These are phyloP conservation scores for Ascidia mentula DNA, from an alignment of 23 tunicate species.

Conservation along the genomic window DNA sequence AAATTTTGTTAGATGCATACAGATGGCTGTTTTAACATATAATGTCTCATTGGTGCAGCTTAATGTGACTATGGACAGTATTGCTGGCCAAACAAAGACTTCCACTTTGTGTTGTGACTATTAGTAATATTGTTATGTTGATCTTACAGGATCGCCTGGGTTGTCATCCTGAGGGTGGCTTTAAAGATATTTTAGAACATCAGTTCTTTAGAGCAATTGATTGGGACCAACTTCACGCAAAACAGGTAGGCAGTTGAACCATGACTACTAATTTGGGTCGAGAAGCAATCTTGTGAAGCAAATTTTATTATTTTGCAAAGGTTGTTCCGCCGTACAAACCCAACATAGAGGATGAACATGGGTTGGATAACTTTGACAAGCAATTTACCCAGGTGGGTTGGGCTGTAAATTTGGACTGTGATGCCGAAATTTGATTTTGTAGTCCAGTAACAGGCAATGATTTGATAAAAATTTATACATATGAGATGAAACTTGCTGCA, in stretches of 20 bases:
- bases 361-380: slow-evolving; percentile 95
- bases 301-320: slow-evolving; percentile 12
- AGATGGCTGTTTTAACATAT: neutral
- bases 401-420: neutral
- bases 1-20: too few species aligned
- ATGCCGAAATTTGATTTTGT: neutral
- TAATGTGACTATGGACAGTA: too few species aligned
- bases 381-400: slow-evolving; percentile 89
- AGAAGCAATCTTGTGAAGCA: too few species aligned
- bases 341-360: slow-evolving; percentile 81
- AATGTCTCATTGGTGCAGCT: neutral
- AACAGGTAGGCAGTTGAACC: slow-evolving; percentile 63
- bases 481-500: too few species aligned
- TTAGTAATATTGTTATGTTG: neutral
- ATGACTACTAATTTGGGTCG: too few species aligned
- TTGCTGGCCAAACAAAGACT: neutral
- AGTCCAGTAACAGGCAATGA: too few species aligned
- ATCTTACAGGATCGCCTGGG: slow-evolving; percentile 78
- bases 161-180: slow-evolving; percentile 82
- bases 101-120: neutral
- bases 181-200: slow-evolving; percentile 90
- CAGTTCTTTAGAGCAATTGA: slow-evolving; percentile 79
- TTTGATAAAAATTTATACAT: too few species aligned
- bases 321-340: slow-evolving; percentile 96
- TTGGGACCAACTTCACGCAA: slow-evolving; percentile 74